Evolutionary conservation across 2,888 invertebrate species (phyloP).

Genomic region (Cyclophora punctaria): DNA sequence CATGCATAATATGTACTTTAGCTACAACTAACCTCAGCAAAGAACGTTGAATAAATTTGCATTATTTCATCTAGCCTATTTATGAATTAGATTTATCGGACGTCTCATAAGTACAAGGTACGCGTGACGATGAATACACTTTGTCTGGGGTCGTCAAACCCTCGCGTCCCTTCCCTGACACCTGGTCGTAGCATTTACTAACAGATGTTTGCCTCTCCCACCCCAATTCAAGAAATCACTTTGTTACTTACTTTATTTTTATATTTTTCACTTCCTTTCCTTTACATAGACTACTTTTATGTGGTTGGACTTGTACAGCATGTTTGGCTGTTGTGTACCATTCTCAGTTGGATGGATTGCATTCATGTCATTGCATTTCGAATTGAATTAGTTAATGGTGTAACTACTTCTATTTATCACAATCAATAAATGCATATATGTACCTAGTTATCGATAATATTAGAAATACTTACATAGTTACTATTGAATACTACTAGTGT

Average conservation of each 20-base stretch:
- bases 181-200: slow-evolving; percentile 58
- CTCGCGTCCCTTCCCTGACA: slow-evolving; percentile 57
- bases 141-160: slow-evolving; percentile 66
- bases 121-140: slow-evolving; percentile 46
- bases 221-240: neutral
- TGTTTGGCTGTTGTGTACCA: neutral
- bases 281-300: no score
- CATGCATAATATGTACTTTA: no score
- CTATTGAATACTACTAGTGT: no score
- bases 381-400: no score
- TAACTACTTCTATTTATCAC: no score
- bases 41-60: neutral
- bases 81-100: slow-evolving; percentile 21
- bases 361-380: neutral
- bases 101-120: slow-evolving; percentile 11
- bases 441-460: no score
- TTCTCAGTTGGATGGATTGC: neutral
- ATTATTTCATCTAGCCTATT: slow-evolving; percentile 12
- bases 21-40: no score
- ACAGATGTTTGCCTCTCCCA: slow-evolving; percentile 51
- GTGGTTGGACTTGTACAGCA: no score
- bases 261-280: no score
- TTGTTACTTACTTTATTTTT: no score
- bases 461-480: no score
- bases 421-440: no score